These are phyloP conservation scores for Oikopleura dioica DNA, from an alignment of 23 tunicate species.

Conservation along the genomic window DNA sequence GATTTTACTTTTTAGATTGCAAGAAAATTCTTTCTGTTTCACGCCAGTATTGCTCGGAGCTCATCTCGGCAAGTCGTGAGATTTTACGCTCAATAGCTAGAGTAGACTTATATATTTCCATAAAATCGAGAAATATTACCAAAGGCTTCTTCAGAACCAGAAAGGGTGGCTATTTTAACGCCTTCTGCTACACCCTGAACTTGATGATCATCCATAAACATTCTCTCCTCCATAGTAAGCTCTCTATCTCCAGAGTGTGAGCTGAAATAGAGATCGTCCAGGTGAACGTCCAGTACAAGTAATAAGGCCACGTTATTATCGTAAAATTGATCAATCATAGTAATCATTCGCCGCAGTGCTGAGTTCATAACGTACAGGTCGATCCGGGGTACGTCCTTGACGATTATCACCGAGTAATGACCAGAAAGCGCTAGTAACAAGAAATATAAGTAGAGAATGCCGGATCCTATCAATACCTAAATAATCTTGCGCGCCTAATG, in stretches of 20 bases:
- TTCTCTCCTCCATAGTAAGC: conserved; percentile 29
- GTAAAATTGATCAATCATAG: conserved; percentile 70
- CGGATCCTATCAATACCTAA: no score
- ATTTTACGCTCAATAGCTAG: conserved; percentile 68
- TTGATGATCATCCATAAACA: conserved; percentile 8
- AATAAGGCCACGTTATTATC: conserved; percentile 30
- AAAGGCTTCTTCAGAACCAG: conserved; percentile 96
- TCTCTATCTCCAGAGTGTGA: not conserved
- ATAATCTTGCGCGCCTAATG: conserved; percentile 11
- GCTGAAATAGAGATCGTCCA: conserved; percentile 3
- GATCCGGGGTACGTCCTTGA: conserved; percentile 3
- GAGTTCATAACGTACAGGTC: conserved; percentile 6
- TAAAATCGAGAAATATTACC: no score
- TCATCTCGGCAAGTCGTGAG: conserved; percentile 77
- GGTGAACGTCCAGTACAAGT: not conserved
- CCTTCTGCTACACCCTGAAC: conserved; percentile 3
- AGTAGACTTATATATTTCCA: no score
- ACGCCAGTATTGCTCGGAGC: conserved; percentile 53
- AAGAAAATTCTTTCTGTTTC: conserved; percentile 22
- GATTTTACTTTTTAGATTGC: no score
- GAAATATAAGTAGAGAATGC: no score
- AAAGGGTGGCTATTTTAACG: conserved; percentile 34
- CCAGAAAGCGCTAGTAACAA: not conserved
- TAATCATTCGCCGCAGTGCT: conserved; percentile 74
- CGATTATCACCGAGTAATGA: not conserved